A percentile compares a stretch with the other conserved stretches of the same genome.
Evolutionary conservation across 2,113 vertebrate genomes (phyloP).

Genomic region (Gymnarchus niloticus): DNA sequence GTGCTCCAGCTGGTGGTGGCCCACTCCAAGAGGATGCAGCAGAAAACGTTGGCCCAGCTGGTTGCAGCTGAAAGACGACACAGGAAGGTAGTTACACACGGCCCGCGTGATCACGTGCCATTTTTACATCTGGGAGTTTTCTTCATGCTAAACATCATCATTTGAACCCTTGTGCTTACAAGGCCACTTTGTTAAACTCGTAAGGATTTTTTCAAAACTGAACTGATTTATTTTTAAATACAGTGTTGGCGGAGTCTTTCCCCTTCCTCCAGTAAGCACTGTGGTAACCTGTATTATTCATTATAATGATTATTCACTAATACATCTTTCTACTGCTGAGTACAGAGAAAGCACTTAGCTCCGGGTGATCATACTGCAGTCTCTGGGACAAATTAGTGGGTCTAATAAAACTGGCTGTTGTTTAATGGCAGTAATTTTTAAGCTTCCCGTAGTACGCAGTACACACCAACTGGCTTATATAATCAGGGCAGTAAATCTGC

Average conservation of each 20-base stretch:
- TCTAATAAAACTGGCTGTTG: background rate
- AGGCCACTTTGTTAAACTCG: background rate
- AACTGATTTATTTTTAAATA: background rate
- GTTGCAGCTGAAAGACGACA: constrained; percentile 85
- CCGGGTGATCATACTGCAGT: background rate
- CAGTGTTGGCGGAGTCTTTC: background rate
- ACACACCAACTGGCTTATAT: background rate
- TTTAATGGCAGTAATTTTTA: background rate
- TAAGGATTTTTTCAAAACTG: background rate
- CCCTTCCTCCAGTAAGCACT: background rate
- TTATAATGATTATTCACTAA: background rate
- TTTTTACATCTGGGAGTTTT: background rate
- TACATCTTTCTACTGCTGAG: background rate
- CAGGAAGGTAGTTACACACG: constrained; percentile 67
- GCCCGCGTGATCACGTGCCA: background rate
- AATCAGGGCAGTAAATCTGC: background rate
- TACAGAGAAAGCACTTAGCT: background rate
- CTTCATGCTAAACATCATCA: background rate
- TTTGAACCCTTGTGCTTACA: background rate
- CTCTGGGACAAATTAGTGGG: background rate
- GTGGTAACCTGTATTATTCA: background rate
- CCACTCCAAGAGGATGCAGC: constrained; percentile 93
- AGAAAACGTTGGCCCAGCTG: constrained; percentile 88
- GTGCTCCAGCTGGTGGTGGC: constrained; percentile 89
- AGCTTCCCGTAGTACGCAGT: background rate